A percentile compares a stretch with the other conserved stretches of the same genome.
Evolutionary conservation across 2,888 invertebrate genomes (phyloP).

Genomic region (Lochmaea capreae): DNA sequence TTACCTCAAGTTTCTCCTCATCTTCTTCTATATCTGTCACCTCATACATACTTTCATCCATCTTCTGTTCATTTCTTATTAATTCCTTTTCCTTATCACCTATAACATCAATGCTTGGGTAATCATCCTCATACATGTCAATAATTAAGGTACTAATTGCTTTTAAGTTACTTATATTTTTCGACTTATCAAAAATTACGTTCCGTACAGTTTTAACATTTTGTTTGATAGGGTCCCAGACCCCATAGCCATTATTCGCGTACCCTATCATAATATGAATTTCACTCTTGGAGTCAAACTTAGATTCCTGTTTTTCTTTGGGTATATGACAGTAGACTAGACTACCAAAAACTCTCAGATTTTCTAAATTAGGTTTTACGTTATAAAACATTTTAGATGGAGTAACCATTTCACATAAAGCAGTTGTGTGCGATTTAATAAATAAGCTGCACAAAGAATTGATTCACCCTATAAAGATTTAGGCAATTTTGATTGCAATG

Average conservation of each 20-base stretch:
- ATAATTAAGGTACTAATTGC: too few species aligned
- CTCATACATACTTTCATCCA: constrained; percentile 33
- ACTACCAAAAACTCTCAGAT: constrained; percentile 31
- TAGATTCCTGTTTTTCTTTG: constrained; percentile 31
- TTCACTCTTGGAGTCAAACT: constrained; percentile 33
- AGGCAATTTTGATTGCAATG: constrained; percentile 23
- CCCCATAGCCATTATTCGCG: constrained; percentile 47
- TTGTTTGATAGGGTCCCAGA: constrained; percentile 53
- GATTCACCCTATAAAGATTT: constrained; percentile 23
- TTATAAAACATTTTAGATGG: constrained; percentile 25
- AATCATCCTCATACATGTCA: too few species aligned
- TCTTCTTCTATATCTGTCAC: constrained; percentile 18
- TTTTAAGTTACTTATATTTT: too few species aligned
- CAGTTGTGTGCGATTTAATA: constrained; percentile 19
- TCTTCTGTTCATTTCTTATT: constrained; percentile 41
- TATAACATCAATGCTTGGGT: too few species aligned
- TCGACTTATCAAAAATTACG: too few species aligned
- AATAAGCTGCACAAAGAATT: constrained; percentile 24
- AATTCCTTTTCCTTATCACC: too few species aligned
- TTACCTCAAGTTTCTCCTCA: constrained; percentile 21
- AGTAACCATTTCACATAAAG: constrained; percentile 12
- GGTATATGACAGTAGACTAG: constrained; percentile 36
- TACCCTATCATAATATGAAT: constrained; percentile 35
- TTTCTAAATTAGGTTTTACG: constrained; percentile 16
- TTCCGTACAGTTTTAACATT: constrained; percentile 45